phyloP scores from a whole-genome alignment of 2,888 invertebrate genomes.

The Lycophotia porphyrea region DNA sequence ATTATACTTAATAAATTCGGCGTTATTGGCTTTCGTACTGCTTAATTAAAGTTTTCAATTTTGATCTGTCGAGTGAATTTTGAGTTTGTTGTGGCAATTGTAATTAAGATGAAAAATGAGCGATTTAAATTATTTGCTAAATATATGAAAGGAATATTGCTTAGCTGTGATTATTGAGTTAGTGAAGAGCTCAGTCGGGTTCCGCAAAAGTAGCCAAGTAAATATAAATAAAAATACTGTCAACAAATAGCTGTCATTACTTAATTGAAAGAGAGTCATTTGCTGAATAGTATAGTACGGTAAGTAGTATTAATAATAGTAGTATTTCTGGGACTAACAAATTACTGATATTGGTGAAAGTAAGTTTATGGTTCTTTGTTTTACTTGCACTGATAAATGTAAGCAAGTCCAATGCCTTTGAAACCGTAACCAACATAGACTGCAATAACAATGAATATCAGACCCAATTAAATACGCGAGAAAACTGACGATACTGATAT shows the following conservation, averaged over 20 bases:
- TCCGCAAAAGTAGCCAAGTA: neutral
- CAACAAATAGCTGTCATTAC: neutral
- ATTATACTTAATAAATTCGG: conserved; percentile 17
- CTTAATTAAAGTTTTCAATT: conserved; percentile 26
- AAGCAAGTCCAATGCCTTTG: neutral
- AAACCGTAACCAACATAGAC: neutral
- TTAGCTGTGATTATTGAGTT: neutral
- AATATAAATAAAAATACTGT: neutral
- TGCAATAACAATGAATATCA: neutral
- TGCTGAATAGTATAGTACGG: neutral
- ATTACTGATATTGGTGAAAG: neutral
- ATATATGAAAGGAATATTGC: neutral
- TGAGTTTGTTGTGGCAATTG: neutral
- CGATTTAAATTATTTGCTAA: neutral
- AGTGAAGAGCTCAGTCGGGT: neutral
- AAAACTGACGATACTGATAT: neutral
- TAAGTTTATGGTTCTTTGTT: neutral
- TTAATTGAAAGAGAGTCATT: neutral
- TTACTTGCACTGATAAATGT: neutral
- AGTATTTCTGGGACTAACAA: too few species aligned
- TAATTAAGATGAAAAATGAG: conserved; percentile 1
- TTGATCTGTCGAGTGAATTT: neutral
- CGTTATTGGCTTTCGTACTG: conserved; percentile 31
- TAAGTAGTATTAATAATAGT: too few species aligned
- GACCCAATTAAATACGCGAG: neutral